phyloP scores from a whole-genome alignment of 2,888 invertebrate species.

The Encarsia formosa region DNA sequence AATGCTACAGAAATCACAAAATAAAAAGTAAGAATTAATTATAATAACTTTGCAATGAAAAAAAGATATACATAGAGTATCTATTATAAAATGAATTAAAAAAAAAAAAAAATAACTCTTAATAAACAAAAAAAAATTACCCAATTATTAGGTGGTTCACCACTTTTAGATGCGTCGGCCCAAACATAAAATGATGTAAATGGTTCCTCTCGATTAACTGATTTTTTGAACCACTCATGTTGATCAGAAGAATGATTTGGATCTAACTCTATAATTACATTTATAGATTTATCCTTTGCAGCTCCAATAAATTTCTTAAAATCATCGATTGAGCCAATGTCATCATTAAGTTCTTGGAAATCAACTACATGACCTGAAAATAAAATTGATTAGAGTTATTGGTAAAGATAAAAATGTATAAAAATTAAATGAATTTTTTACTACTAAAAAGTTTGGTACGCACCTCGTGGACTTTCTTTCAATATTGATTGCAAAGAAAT shows the following conservation, averaged over 20 bases:
- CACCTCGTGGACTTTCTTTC: conserved; percentile 34
- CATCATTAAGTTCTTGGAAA: conserved; percentile 53
- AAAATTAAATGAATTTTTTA: not conserved
- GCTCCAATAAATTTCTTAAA: conserved; percentile 52
- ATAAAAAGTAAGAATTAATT: conserved; percentile 14
- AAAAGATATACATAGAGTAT: not conserved
- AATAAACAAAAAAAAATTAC: conserved; percentile 48
- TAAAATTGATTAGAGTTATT: conserved; percentile 6
- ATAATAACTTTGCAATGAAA: not conserved
- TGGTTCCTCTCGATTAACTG: conserved; percentile 57
- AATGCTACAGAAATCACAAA: conserved; percentile 14
- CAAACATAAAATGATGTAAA: conserved; percentile 78
- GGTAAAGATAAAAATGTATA: not conserved
- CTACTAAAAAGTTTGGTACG: not conserved
- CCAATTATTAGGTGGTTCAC: conserved; percentile 69
- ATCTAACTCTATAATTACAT: conserved; percentile 70
- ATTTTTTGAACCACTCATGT: conserved; percentile 70
- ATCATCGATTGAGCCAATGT: conserved; percentile 53
- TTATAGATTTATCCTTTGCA: conserved; percentile 56
- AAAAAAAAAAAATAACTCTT: no score
- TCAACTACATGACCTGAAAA: conserved; percentile 48
- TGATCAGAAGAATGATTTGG: conserved; percentile 67
- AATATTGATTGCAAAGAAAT: conserved; percentile 39
- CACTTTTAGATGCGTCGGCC: conserved; percentile 53
- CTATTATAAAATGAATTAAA: conserved; percentile 18